Base-by-base conservation (phyloP, 2,797 vertebrate genomes). In the Parauchenoglanis punctatus region DNA sequence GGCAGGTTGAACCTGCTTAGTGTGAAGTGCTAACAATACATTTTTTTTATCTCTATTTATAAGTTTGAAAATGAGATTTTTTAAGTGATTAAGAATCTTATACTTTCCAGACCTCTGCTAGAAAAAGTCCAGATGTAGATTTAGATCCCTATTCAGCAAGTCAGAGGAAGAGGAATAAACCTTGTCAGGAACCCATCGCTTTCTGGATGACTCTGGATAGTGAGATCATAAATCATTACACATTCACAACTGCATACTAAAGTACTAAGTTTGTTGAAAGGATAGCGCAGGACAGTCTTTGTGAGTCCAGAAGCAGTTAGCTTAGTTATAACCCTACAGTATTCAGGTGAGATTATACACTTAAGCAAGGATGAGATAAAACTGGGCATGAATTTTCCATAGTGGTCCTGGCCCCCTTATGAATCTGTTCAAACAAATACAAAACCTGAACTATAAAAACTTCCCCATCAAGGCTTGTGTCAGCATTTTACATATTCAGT, bases 81-180 rank as follows among this genome's bases (percentile, higher is more conserved):
- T 31, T 31, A 31, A 31, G 31, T 31, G 1, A 75, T 25, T 13
- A 46, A 13, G 4, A 17, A 56, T 77, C 13, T 1, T 56, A 56
- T 18, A 18, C 2, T 54, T 76, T 76, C 12, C 12, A 7, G 15
- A 77, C 6, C 13, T 25, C 8, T 73, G 70, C 23, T 73, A 56
- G 49, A 77, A 56, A n/a, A 31, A 77, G 31, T 77, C n/a, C n/a
- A 56, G 49, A 77, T 77, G 49, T 31, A 77, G 15, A 77, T 77
- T 76, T 52, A 7, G 44, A n/a, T 76, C 4, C 46, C 4, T 15
- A 52, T 3, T 31, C 2, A 54, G 15, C n/a, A 56, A 77, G 15
- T 20, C 3, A 58, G 8, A 58, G 15, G 15, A 78, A 35, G 7
- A 31, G 8, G 15, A 31, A 78, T 58, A 56, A 56, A 11, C 12